Percentiles rank a stretch among this genome's conserved stretches.
These are phyloP conservation scores for Seira musarum DNA, from an alignment of 2,888 invertebrate genomes.

Conservation along the genomic window DNA sequence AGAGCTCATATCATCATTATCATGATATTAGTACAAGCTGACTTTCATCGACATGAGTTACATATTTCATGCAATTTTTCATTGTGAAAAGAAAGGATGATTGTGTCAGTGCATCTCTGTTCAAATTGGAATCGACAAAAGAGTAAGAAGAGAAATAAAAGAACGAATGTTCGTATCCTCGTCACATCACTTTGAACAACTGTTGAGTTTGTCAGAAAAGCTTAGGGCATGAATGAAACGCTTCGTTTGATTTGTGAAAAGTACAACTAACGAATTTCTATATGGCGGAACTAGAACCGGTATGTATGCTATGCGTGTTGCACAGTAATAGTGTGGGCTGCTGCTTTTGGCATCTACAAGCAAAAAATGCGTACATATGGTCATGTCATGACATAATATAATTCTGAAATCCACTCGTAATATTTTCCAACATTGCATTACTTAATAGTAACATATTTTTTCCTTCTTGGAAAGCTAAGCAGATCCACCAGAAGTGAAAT, in stretches of 20 bases:
- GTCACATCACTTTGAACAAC: constrained; percentile 35
- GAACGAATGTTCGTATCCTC: constrained; percentile 1
- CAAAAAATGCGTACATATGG: constrained; percentile 28
- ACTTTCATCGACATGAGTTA: constrained; percentile 10
- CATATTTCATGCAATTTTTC: constrained; percentile 25
- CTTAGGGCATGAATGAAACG: constrained; percentile 40
- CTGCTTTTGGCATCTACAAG: constrained; percentile 18
- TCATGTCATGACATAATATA: constrained; percentile 34
- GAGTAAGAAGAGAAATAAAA: constrained; percentile 16
- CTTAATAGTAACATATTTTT: not conserved
- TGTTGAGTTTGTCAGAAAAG: constrained; percentile 48
- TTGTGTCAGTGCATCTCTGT: not conserved
- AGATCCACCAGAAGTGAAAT: not conserved
- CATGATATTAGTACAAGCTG: constrained; percentile 10
- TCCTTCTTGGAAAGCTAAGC: not conserved
- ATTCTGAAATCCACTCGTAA: constrained; percentile 34
- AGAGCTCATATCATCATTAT: constrained; percentile 13
- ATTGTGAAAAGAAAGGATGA: constrained; percentile 23
- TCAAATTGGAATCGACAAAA: constrained; percentile 12
- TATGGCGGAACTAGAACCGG: not conserved
- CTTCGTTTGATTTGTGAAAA: constrained; percentile 43
- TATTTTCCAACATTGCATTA: not conserved
- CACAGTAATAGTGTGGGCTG: not conserved
- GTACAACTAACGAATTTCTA: constrained; percentile 17
- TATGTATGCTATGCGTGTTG: not conserved